Conservation (phyloP, 2,113 vertebrate genomes). For the Bufo gargarizans region DNA sequence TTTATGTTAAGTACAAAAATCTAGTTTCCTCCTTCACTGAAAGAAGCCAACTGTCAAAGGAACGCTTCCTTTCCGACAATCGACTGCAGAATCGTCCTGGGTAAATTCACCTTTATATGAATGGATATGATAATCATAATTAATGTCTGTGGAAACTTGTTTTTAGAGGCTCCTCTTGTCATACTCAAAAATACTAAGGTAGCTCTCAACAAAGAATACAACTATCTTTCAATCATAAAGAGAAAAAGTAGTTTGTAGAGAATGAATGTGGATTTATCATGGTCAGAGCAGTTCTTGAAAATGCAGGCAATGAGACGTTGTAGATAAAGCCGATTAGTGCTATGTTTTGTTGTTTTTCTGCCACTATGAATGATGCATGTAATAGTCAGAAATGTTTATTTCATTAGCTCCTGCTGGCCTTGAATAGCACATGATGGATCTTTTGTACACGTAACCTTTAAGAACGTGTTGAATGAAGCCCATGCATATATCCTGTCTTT, state of each 20-base stretch:
- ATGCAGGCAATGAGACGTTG: neutral
- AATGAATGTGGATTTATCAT: neutral
- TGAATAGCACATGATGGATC: neutral
- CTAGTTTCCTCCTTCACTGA: too few species aligned
- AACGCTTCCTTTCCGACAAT: too few species aligned
- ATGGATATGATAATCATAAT: too few species aligned
- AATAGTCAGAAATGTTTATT: constrained; percentile 16
- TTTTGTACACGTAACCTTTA: neutral
- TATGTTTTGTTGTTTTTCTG: neutral
- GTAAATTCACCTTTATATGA: too few species aligned
- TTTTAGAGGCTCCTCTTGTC: too few species aligned
- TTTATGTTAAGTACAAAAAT: too few species aligned
- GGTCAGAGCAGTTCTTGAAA: neutral
- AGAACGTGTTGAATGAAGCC: neutral
- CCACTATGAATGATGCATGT: neutral
- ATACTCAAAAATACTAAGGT: too few species aligned
- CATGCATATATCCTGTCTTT: neutral
- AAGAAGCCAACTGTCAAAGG: too few species aligned
- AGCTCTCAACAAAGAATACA: too few species aligned
- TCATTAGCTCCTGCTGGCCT: constrained; percentile 5
- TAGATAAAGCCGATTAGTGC: neutral
- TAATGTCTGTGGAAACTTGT: too few species aligned
- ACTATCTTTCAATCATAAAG: too few species aligned
- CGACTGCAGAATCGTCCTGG: too few species aligned
- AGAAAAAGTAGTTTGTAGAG: neutral